Evolutionary conservation across 2,797 vertebrate genomes (phyloP).

Genomic region (Girardinus metallicus): DNA sequence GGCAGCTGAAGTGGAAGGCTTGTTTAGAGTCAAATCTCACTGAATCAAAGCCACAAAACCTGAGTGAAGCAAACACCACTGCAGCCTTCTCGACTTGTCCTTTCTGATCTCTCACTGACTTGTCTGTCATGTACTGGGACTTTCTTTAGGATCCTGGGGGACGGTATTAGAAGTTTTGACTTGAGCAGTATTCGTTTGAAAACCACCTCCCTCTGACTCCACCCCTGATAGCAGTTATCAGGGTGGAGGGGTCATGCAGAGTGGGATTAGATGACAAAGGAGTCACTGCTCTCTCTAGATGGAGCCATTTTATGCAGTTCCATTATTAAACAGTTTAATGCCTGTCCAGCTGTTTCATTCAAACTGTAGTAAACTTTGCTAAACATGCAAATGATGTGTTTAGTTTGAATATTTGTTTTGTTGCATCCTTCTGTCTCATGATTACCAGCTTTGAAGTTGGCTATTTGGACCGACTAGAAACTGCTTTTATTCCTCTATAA

Average conservation of each 20-base stretch:
- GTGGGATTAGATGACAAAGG: slow-evolving; percentile 6
- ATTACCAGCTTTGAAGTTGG: not conserved
- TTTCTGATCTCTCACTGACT: not conserved
- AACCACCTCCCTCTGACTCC: slow-evolving; percentile 30
- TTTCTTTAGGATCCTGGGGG: not conserved
- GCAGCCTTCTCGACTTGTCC: not conserved
- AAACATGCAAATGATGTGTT: not conserved
- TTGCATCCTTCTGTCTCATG: not conserved
- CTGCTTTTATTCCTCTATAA: not conserved
- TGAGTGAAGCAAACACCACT: not conserved
- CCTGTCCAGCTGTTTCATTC: not conserved
- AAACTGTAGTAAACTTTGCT: not conserved
- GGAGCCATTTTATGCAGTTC: not conserved
- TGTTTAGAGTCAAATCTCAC: not conserved
- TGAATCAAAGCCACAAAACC: not conserved
- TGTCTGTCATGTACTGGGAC: not conserved
- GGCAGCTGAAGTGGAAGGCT: not conserved
- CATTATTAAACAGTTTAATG: not conserved
- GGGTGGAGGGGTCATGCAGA: slow-evolving; percentile 32
- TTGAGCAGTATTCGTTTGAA: slow-evolving; percentile 23
- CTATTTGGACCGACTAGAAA: slow-evolving; percentile 27
- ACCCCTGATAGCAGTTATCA: slow-evolving; percentile 57
- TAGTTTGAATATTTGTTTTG: not conserved
- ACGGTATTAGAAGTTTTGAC: slow-evolving; percentile 8
- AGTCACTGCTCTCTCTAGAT: slow-evolving; percentile 1